These are phyloP conservation scores for Natrix natrix DNA, from an alignment of 2,797 vertebrate species.

Conservation along the genomic window DNA sequence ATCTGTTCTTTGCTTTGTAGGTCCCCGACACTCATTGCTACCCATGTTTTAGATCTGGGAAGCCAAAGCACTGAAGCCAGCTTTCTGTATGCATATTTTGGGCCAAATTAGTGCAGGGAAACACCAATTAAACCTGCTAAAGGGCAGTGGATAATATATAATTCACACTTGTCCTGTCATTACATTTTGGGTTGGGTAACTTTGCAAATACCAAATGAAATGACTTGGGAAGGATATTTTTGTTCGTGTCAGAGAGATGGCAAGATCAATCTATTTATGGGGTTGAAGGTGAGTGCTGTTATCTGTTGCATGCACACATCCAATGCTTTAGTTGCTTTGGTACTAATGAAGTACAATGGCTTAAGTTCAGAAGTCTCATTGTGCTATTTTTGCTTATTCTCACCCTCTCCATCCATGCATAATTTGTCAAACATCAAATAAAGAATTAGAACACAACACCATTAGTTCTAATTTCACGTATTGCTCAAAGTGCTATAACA, in stretches of 20 bases:
- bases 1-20: neutral
- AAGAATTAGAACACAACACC: neutral
- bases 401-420: neutral
- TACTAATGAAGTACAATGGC: neutral
- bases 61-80: neutral
- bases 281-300: constrained; percentile 12
- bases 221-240: constrained; percentile 21
- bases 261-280: neutral
- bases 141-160: constrained; percentile 49
- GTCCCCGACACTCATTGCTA: neutral
- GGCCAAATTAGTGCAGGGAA: constrained; percentile 34
- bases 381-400: neutral
- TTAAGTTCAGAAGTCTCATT: neutral
- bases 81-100: constrained; percentile 45
- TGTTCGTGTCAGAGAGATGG: neutral
- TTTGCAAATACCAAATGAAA: constrained; percentile 20
- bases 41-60: neutral
- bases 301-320: neutral
- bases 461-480: neutral
- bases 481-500: neutral
- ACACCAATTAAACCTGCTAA: constrained; percentile 33
- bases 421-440: neutral
- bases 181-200: constrained; percentile 4
- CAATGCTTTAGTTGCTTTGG: neutral
- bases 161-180: constrained; percentile 50